Base-by-base conservation (phyloP, 2,888 invertebrate genomes). In the Bombylius discolor region DNA sequence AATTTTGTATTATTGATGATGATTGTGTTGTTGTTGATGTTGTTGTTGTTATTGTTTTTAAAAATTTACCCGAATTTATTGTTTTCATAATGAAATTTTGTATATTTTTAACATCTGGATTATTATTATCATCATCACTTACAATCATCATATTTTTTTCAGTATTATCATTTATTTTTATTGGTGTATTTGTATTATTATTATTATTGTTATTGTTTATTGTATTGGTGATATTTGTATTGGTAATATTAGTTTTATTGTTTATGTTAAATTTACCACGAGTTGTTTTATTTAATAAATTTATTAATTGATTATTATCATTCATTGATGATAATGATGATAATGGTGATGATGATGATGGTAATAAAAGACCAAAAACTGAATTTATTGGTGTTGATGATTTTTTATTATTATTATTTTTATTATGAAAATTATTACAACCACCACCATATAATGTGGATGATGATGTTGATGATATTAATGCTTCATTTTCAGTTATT, bases 401-500 rank as follows among this genome's bases (percentile, higher is more conserved):
- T 13, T 23, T 23, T 23, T 23, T 23, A 23, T 23, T 23, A 23
- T 23, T 23, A 23, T 23, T 23, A 23, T 23, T 23, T 23, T 23
- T 23, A 3, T 23, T 23, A n/a, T n/a, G 23, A 23, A 1, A 23
- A 23, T 3, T 3, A 1, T 3, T 3, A 23, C 23, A 1, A 23
- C 23, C 23, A 23, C 23, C 23, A 23, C 23, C 23, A 3, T 23
- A 23, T 23, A 23, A 23, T 23, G 23, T 23, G 23, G 32, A 49
- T 32, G 34, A 49, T 32, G 49, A 33, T 31, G 49, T 33, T 42
- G 45, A 14, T 44, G 5, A 45, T 44, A 33, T 36, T 48, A 39
- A 14, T 34, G 42, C 34, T 53, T 48, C 45, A 33, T 77, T 80
- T 58, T 80, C 81, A 8, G 81, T 79, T 61, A 85, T 71, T 59